Conservation (phyloP, 2,888 invertebrate genomes). For the Homarus gammarus region DNA sequence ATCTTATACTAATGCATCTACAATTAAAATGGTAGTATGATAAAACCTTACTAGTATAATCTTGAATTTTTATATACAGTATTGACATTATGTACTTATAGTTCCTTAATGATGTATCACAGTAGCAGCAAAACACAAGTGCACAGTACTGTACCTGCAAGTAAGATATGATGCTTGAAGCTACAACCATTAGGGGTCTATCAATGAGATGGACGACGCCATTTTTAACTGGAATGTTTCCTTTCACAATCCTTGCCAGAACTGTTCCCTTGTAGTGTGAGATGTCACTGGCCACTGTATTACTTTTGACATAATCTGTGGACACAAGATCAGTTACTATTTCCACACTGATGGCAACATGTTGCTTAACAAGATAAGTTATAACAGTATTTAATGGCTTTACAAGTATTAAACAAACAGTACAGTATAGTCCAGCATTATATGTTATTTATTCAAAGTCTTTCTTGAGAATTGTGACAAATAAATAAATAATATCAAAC, state of each 20-base stretch:
- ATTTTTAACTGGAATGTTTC: slow-evolving; percentile 94
- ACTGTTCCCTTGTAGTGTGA: slow-evolving; percentile 89
- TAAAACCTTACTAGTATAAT: too few species aligned
- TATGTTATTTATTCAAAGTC: too few species aligned
- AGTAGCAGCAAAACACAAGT: background rate
- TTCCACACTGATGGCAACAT: background rate
- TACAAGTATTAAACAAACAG: too few species aligned
- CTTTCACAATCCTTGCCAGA: slow-evolving; percentile 90
- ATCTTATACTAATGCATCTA: too few species aligned
- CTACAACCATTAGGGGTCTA: slow-evolving; percentile 93
- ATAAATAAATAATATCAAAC: too few species aligned
- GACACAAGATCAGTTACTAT: background rate
- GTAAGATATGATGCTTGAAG: slow-evolving; percentile 79
- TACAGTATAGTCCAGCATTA: too few species aligned
- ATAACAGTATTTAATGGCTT: too few species aligned
- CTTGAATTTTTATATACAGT: too few species aligned
- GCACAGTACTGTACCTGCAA: slow-evolving; percentile 59
- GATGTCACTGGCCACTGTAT: slow-evolving; percentile 76
- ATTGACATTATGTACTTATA: background rate
- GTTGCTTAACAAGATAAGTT: background rate
- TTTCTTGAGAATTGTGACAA: too few species aligned
- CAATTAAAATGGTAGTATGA: too few species aligned
- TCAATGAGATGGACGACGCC: slow-evolving; percentile 96
- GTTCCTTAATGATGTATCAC: background rate
- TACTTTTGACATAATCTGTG: slow-evolving; percentile 74